Evolutionary conservation across 1,140 invertebrate genomes (phyloP).

Genomic region (Uloborus diversus): DNA sequence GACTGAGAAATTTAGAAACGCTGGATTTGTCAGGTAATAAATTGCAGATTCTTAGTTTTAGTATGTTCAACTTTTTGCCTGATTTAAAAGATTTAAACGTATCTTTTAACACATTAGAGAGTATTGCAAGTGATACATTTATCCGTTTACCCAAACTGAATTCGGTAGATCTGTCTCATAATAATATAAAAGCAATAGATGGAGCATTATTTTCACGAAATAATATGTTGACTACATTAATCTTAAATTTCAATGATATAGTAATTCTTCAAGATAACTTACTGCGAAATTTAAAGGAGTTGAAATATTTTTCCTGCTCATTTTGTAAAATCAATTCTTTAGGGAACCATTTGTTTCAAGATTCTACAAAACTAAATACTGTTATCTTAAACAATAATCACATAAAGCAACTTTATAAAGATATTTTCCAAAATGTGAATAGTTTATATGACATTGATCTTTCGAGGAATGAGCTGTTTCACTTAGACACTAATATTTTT

Average conservation of each 20-base stretch:
- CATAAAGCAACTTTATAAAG: neutral
- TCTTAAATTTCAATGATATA: constrained; percentile 14
- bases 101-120: constrained; percentile 8
- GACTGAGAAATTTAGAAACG: neutral
- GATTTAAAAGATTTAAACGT: constrained; percentile 15
- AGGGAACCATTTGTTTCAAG: neutral
- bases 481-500: neutral
- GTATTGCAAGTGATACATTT: neutral
- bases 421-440: neutral
- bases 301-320: constrained; percentile 6
- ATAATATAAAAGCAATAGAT: constrained; percentile 1
- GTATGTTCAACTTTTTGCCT: neutral
- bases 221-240: neutral
- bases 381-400: neutral
- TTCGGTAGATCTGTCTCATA: constrained; percentile 3
- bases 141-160: neutral
- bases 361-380: neutral
- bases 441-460: neutral
- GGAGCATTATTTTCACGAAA: neutral
- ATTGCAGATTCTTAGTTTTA: neutral
- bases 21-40: constrained; percentile 29
- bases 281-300: neutral
- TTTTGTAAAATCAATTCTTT: neutral
- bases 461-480: neutral
- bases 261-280: constrained; percentile 4